Evolutionary conservation across 2,888 invertebrate genomes (phyloP), one percentile per base, ranked within the genome.

Genomic region (Drosophila differens): DNA sequence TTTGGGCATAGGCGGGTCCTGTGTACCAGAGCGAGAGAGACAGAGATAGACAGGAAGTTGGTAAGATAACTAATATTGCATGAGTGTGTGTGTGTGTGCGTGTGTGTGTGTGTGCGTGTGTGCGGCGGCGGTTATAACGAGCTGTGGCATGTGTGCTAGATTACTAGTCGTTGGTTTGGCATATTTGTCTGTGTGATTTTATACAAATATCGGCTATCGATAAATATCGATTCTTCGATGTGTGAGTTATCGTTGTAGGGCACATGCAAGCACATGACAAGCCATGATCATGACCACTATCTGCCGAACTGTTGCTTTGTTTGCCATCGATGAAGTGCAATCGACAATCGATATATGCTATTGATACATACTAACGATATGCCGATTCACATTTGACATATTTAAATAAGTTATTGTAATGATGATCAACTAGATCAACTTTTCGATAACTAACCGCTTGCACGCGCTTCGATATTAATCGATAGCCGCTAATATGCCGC

Each of bases 1-100:
- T 70, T 60, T 76, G 85, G 30, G 73, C 74, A 57, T 89, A 85
- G 70, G 79, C 66, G 61, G 86, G 83, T 66, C 89, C 91, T 91
- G 77, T 37, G 72, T 7, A 25, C 33, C 72, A 59, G 7, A 63
- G 39, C 58, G 32, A 77, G 30, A 54, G 53, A 54, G 19, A 66
- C 32, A 58, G 63, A 64, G 12, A 68, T 47, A 63, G 44, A 59
- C 4, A 74, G 41, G 55, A 53, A 74, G 33, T 61, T 75, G 60
- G 54, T 39, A 51, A 39, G 14, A 41, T 7, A n/a, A n/a, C 28
- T 14, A n/a, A 39, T 57, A 28, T 57, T 57, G 39, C 2, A 25
- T 22, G 16, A n/a, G 9, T 35, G 16, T 37, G 14, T 16, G 49
- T 62, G 65, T 35, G 9, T 5, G 33, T 25, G 65, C 25, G 9